phyloP scores from a whole-genome alignment of 2,797 vertebrate genomes.

The Smutsia gigantea region DNA sequence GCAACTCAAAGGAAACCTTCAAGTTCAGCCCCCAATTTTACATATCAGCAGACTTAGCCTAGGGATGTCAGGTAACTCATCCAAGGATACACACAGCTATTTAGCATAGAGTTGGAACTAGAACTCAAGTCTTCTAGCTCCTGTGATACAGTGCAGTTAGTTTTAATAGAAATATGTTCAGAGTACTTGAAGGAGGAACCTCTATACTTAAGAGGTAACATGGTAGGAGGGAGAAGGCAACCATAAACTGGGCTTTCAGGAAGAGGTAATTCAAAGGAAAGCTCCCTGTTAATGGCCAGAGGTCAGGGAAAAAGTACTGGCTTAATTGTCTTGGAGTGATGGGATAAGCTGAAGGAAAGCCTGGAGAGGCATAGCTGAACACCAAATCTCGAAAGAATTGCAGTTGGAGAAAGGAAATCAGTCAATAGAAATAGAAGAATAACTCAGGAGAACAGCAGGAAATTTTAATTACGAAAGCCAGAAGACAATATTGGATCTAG shows the following conservation, averaged over 20 bases:
- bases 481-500: not conserved
- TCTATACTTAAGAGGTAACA: not conserved
- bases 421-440: not conserved
- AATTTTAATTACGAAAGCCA: not conserved
- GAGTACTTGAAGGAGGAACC: not conserved
- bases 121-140: not conserved
- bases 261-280: not conserved
- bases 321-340: not conserved
- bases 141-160: not conserved
- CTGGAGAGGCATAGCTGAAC: not conserved
- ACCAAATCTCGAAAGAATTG: not conserved
- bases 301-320: not conserved
- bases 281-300: not conserved
- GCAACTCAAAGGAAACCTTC: not conserved
- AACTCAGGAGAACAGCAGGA: not conserved
- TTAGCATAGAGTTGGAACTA: not conserved
- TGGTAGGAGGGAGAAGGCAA: not conserved
- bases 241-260: not conserved
- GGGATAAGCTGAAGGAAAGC: not conserved
- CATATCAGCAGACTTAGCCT: not conserved
- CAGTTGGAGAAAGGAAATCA: not conserved
- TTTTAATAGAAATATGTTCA: not conserved
- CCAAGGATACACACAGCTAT: not conserved
- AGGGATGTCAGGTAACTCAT: not conserved
- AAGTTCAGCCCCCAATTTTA: not conserved